Base-by-base conservation (phyloP, 1,140 invertebrate genomes). In the Dryas iulia region DNA sequence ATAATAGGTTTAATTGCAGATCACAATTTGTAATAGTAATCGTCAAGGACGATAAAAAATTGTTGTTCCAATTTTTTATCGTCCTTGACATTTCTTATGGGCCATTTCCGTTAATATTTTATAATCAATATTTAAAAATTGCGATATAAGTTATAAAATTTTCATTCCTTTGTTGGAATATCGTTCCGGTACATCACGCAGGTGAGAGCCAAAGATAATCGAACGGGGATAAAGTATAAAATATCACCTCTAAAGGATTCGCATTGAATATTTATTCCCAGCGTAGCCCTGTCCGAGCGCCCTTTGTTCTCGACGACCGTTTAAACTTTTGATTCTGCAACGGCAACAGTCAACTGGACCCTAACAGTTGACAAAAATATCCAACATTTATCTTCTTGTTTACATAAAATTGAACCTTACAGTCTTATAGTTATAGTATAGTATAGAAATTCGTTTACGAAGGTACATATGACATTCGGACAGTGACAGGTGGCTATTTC, bases 271-370 rank as follows among this genome's bases (percentile, higher is more conserved):
- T 91, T 90, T 90, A 91, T 91, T 84, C 82, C 81, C 74, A 75
- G 76, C 82, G 82, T 76, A 78, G 81, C 80, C 72, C 77, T 82
- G 84, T 87, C 86, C 86, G 81, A 86, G 66, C 80, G 76, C 74
- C 84, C 86, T 90, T 91, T 91, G 87, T 91, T 91, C 87, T 86
- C 86, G 75, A 74, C 82, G 87, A 78, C 86, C 89, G 89, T 91
- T 91, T 91, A 91, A 91, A 91, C 89, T 91, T 91, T 91, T 90
- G 84, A 91, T 91, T 90, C 87, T 88, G 89, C 89, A 88, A 87
- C 86, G 85, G 82, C 84, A 84, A 89, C 83, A 90, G 77, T 88
- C 79, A 87, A 89, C 84, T 87, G 87, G 87, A 90, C 89, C 89
- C 87, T 88, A 75, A 65, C 68, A 82, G 82, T 87, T 74, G 76